Evolutionary conservation across 2,797 vertebrate species (phyloP), one percentile per base, ranked within the genome.

Genomic region (Alca torda): DNA sequence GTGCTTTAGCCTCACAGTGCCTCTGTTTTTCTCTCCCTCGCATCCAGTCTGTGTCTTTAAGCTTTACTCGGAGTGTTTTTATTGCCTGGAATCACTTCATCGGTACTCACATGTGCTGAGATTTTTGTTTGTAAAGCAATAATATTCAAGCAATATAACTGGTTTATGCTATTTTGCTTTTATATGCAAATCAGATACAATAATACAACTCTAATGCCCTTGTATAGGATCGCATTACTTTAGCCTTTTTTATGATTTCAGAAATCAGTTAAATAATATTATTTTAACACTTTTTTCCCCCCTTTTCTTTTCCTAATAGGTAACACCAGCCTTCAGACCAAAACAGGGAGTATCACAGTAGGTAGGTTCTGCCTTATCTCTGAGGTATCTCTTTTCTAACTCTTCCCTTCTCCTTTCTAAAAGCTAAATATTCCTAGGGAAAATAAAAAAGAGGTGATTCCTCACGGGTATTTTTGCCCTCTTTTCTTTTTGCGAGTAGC

Each of bases 301-400:
- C 15, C 59, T 25, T 95, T 25, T 90, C 48, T 91, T 90, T 94
- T 63, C 70, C 23, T 92, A 96, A 50, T 94, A 99, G 99, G 99
- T 93, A 94, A 98, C 45, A 98, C 98, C 93, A 98, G 83, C 30
- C 97, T 99, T 95, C 97, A 97, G 91, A 99, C 98, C 76, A 87
- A 98, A 92, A 98, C 94, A 77, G 99, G 99, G 81, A 98, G 98
- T 86, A 98, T 99, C 86, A 97, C 98, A 86, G 97, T 99, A 96
- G 99, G 99, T 99, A 98, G 91, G 98, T 97, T 84, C 73, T 39
- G 35, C 37, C 16, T 45, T 57, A 13, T 83, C 10, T 84, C 74
- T 25, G 21, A 81, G 25, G 19, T 23, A 26, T 1, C 5, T 79
- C 0, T 57, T 35, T 79, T 35, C 50, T 56, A 19, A 18, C 7